These are phyloP conservation scores for Chrysomela aeneicollis DNA, from an alignment of 2,888 invertebrate species.

Conservation along the genomic window DNA sequence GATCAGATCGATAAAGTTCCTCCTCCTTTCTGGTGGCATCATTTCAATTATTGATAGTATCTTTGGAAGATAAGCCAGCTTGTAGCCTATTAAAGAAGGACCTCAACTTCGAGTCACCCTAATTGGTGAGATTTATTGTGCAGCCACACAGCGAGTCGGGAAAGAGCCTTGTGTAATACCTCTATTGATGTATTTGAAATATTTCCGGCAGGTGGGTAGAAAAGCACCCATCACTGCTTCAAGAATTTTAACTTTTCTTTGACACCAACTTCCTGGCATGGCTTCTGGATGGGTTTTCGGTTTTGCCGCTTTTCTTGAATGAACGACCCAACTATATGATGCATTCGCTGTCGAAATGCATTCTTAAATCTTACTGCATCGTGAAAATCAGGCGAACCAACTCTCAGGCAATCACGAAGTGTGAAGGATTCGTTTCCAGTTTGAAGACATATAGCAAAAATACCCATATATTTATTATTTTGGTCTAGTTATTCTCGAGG, in stretches of 20 bases:
- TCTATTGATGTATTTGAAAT: constrained; percentile 21
- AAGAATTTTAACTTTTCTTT: not conserved
- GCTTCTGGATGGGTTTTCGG: too few relatives aligned
- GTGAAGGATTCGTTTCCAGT: too few relatives aligned
- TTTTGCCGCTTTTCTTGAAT: too few relatives aligned
- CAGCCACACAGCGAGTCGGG: not conserved
- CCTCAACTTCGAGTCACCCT: not conserved
- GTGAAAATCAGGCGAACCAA: too few relatives aligned
- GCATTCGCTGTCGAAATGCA: too few relatives aligned
- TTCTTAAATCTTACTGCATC: too few relatives aligned
- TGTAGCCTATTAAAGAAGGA: not conserved
- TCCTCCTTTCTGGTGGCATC: not conserved
- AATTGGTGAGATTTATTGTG: constrained; percentile 2
- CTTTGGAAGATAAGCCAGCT: not conserved
- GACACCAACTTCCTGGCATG: too few relatives aligned
- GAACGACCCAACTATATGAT: too few relatives aligned
- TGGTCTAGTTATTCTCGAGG: too few relatives aligned
- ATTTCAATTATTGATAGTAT: not conserved
- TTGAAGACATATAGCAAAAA: too few relatives aligned
- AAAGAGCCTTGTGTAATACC: not conserved
- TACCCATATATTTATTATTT: too few relatives aligned
- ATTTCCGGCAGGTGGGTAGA: constrained; percentile 24
- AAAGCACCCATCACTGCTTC: not conserved
- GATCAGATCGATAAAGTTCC: not conserved
- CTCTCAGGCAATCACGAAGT: too few relatives aligned